Evolutionary conservation across 2,888 invertebrate genomes (phyloP).

Genomic region (Plagiodera versicolora): DNA sequence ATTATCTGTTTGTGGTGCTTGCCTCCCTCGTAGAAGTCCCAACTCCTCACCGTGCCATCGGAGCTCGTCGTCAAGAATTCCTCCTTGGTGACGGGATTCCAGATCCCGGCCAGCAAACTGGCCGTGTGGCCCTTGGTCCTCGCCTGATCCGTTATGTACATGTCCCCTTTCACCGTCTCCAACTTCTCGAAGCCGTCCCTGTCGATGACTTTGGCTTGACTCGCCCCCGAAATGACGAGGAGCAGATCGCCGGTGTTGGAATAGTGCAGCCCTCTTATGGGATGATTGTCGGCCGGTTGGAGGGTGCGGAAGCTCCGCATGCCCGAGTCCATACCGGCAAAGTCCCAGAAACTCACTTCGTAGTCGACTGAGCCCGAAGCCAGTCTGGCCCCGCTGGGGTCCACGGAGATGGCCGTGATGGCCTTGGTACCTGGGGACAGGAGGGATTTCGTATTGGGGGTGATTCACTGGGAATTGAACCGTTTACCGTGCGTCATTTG

Average conservation of each 20-base stretch:
- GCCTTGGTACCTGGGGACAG: slow-evolving; percentile 90
- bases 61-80: slow-evolving; percentile 94
- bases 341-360: slow-evolving; percentile 97
- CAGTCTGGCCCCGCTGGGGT: slow-evolving; percentile 88
- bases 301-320: slow-evolving; percentile 89
- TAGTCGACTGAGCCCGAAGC: slow-evolving; percentile 88
- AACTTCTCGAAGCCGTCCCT: slow-evolving; percentile 92
- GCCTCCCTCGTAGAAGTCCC: slow-evolving; percentile 77
- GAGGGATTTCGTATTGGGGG: slow-evolving; percentile 33
- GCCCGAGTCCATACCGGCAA: slow-evolving; percentile 95
- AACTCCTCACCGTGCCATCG: slow-evolving; percentile 91
- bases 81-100: slow-evolving; percentile 89
- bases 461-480: too few relatives aligned
- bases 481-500: slow-evolving; percentile 45
- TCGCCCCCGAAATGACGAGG: slow-evolving; percentile 88
- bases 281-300: slow-evolving; percentile 95
- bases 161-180: slow-evolving; percentile 82
- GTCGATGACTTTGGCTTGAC: slow-evolving; percentile 85
- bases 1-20: slow-evolving; percentile 80
- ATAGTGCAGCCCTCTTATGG: slow-evolving; percentile 87
- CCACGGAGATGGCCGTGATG: slow-evolving; percentile 86
- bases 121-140: slow-evolving; percentile 92
- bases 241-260: slow-evolving; percentile 93
- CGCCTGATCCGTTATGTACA: slow-evolving; percentile 91
- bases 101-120: slow-evolving; percentile 82